phyloP scores from a whole-genome alignment of 2,113 vertebrate genomes.

The Tinamus guttatus region DNA sequence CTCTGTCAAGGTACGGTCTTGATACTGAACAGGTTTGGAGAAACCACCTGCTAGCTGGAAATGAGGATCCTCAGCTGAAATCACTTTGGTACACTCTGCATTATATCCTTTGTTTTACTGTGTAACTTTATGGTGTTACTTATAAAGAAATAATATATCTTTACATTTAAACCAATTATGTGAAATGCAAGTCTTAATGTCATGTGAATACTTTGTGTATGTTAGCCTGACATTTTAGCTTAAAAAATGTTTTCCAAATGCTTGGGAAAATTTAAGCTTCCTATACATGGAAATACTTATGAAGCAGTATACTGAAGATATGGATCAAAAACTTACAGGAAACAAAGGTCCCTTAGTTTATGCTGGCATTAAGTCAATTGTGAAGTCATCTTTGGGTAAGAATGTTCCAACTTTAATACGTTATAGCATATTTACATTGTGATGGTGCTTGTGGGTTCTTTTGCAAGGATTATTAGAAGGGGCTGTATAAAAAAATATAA shows the following conservation, averaged over 20 bases:
- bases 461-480: background rate
- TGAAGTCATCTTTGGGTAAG: slow-evolving; percentile 95
- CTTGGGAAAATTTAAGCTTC: slow-evolving; percentile 69
- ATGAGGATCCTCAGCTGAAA: slow-evolving; percentile 92
- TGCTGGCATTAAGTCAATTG: slow-evolving; percentile 95
- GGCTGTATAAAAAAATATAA: background rate
- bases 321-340: slow-evolving; percentile 91
- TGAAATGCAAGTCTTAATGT: background rate
- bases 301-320: slow-evolving; percentile 96
- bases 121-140: background rate
- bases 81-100: slow-evolving; percentile 95
- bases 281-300: slow-evolving; percentile 93
- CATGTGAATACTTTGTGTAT: background rate
- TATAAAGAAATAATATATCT: background rate
- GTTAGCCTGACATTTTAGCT: background rate
- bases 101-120: slow-evolving; percentile 93
- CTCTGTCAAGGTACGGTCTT: slow-evolving; percentile 93
- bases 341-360: slow-evolving; percentile 93
- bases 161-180: background rate
- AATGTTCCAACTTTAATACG: slow-evolving; percentile 26
- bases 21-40: slow-evolving; percentile 96
- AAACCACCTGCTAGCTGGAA: slow-evolving; percentile 93
- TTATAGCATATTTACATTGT: background rate
- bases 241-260: background rate
- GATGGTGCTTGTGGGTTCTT: background rate